Evolutionary conservation across 2,888 invertebrate genomes (phyloP).

Genomic region (Trichacis sp.): DNA sequence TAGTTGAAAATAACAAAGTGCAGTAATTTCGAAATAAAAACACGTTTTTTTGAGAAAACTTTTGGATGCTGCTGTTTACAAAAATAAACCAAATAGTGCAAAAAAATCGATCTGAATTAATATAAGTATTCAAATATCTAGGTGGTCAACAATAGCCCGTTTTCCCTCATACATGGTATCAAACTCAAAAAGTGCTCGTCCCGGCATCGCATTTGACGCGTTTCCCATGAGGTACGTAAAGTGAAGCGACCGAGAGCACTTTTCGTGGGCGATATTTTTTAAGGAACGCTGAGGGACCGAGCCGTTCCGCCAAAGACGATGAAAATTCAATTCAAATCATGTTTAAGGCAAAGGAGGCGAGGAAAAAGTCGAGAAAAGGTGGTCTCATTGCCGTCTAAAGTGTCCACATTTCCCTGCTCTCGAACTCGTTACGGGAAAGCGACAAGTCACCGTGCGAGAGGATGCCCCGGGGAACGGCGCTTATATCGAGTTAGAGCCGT

Average conservation of each 20-base stretch:
- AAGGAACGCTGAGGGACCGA: not conserved
- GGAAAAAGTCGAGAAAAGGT: constrained; percentile 24
- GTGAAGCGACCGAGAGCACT: not conserved
- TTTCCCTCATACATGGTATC: constrained; percentile 26
- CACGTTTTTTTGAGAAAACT: too few relatives aligned
- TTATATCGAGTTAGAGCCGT: constrained; percentile 68
- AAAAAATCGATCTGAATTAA: too few relatives aligned
- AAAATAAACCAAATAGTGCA: too few relatives aligned
- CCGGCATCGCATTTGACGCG: not conserved
- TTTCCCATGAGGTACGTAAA: not conserved
- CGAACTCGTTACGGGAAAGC: constrained; percentile 6
- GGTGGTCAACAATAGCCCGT: constrained; percentile 33
- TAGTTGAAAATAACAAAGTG: too few relatives aligned
- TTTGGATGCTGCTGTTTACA: too few relatives aligned
- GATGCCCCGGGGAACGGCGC: constrained; percentile 60
- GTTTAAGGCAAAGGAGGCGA: constrained; percentile 29
- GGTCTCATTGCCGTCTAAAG: constrained; percentile 20
- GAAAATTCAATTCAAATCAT: constrained; percentile 62
- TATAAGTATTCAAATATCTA: too few relatives aligned
- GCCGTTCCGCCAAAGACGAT: constrained; percentile 43
- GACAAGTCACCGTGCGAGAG: constrained; percentile 34
- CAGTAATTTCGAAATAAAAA: too few relatives aligned
- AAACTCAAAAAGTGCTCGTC: constrained; percentile 44
- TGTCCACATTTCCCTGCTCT: constrained; percentile 32
- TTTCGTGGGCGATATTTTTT: not conserved